These are phyloP conservation scores for Acronicta aceris DNA, from an alignment of 2,888 invertebrate genomes.

Conservation along the genomic window DNA sequence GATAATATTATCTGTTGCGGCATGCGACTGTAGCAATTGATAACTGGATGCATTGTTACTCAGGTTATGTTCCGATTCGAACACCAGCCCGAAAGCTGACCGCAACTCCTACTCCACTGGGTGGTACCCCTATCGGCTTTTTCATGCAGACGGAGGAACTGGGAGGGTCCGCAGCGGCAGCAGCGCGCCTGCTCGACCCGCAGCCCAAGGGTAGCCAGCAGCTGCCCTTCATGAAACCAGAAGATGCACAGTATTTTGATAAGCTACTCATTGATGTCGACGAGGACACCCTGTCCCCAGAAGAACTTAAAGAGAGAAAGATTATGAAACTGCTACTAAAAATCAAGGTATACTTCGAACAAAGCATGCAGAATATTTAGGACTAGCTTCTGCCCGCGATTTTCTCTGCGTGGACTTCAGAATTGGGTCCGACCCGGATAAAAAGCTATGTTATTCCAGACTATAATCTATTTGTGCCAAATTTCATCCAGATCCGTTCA, in stretches of 20 bases:
- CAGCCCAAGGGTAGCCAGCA: constrained; percentile 98
- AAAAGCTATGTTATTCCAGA: too few relatives aligned
- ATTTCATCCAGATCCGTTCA: too few relatives aligned
- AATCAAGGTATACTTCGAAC: constrained; percentile 91
- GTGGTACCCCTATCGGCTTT: constrained; percentile 97
- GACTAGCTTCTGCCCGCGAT: too few relatives aligned
- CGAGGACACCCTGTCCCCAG: constrained; percentile 97
- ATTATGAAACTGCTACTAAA: constrained; percentile 99
- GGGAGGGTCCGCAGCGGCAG: constrained; percentile 94
- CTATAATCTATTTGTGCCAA: too few relatives aligned
- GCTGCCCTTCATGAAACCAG: constrained; percentile 99
- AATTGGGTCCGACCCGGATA: too few relatives aligned
- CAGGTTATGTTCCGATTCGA: constrained; percentile 97
- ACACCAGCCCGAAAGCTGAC: constrained; percentile 99
- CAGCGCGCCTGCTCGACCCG: constrained; percentile 95
- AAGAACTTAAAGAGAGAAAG: constrained; percentile 99
- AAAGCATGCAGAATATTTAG: too few relatives aligned
- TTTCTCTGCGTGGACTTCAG: too few relatives aligned
- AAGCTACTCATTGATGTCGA: constrained; percentile 99
- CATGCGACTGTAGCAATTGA: constrained; percentile 58
- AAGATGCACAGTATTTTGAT: constrained; percentile 99
- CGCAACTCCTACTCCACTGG: constrained; percentile 99
- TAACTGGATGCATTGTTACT: constrained; percentile 74
- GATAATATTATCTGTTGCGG: constrained; percentile 54
- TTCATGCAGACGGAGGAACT: constrained; percentile 98